Percentiles rank a stretch among this genome's conserved stretches.
Evolutionary conservation across 2,113 vertebrate species (phyloP).

Genomic region (Melanostigma gelatinosum): DNA sequence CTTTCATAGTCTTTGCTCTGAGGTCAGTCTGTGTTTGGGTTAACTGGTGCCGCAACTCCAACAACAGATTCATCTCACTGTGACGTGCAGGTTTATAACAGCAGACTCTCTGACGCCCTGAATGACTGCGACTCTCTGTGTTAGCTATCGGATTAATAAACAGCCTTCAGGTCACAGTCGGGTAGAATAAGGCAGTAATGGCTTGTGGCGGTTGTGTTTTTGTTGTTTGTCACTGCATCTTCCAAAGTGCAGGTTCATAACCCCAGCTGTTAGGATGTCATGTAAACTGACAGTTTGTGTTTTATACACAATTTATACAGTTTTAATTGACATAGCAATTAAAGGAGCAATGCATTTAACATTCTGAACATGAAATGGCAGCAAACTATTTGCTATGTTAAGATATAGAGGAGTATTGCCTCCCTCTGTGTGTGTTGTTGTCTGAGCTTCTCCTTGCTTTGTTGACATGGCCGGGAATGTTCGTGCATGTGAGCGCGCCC

Average conservation of each 20-base stretch:
- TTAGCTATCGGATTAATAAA: conserved; percentile 47
- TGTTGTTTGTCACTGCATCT: conserved; percentile 9
- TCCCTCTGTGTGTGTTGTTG: background rate
- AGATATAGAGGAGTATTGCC: background rate
- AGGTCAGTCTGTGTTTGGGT: conserved; percentile 43
- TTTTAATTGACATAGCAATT: background rate
- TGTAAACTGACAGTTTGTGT: background rate
- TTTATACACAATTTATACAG: too few species aligned
- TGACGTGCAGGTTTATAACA: conserved; percentile 32
- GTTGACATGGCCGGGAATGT: background rate
- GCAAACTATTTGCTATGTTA: background rate
- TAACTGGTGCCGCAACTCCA: conserved; percentile 24
- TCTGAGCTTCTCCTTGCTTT: background rate
- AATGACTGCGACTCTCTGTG: conserved; percentile 38
- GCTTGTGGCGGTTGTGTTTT: conserved; percentile 27
- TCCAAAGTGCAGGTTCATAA: background rate
- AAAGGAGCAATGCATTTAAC: background rate
- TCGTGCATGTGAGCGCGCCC: background rate
- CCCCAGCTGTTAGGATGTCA: background rate
- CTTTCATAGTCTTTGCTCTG: conserved; percentile 5
- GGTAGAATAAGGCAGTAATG: background rate
- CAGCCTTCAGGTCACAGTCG: conserved; percentile 19
- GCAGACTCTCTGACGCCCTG: conserved; percentile 64
- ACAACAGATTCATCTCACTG: conserved; percentile 38
- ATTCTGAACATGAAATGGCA: background rate